A percentile compares a stretch with the other conserved stretches of the same genome.
phyloP scores from a whole-genome alignment of 2,797 vertebrate species.

The Lepidocolaptes lacrymiger region DNA sequence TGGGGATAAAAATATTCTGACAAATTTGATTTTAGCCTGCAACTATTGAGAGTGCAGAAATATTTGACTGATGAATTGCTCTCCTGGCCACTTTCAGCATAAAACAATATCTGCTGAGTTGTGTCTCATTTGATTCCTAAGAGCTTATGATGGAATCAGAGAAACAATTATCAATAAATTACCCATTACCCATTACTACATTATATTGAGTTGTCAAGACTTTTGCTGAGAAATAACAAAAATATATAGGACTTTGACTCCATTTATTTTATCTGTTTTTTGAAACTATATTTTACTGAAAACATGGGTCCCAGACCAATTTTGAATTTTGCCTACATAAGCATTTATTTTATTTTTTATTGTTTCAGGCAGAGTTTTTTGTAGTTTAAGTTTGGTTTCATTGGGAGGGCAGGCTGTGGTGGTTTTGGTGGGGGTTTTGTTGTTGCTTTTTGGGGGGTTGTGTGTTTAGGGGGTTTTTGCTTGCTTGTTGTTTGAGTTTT shows the following conservation, averaged over 20 bases:
- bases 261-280: not conserved
- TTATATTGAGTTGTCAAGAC: not conserved
- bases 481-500: not conserved
- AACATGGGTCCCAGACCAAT: not conserved
- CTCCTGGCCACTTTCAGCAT: not conserved
- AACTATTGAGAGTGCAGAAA: not conserved
- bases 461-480: too few relatives aligned
- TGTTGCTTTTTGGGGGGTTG: too few relatives aligned
- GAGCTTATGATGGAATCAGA: not conserved
- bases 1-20: not conserved
- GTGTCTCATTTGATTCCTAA: not conserved
- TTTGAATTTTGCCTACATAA: not conserved
- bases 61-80: not conserved
- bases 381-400: not conserved
- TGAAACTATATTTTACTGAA: not conserved
- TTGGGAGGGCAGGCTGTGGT: too few relatives aligned
- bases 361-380: not conserved
- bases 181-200: not conserved
- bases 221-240: not conserved
- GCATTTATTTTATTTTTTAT: not conserved
- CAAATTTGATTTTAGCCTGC: not conserved
- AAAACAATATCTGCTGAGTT: not conserved
- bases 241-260: not conserved
- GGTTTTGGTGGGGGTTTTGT: too few relatives aligned
- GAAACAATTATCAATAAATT: not conserved